Base-by-base conservation (phyloP, 2,797 vertebrate species). In the Orientallactaga sibirica region DNA sequence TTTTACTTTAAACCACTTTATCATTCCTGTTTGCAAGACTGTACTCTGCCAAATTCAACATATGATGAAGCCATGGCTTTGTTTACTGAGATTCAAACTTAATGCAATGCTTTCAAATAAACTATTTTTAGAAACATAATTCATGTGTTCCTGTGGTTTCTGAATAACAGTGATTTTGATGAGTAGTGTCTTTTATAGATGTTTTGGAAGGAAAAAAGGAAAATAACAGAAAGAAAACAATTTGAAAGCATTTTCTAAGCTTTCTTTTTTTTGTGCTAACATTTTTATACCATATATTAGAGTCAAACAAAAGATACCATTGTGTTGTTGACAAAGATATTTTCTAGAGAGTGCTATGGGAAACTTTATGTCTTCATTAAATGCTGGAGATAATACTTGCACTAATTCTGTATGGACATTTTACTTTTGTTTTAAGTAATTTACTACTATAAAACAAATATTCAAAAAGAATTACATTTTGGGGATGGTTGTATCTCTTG, bases 51-150 rank as follows among this genome's bases (percentile, higher is more conserved):
- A 95, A 96, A 87, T 92, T 78, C 76, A 93, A 66, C 33, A 68
- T 92, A 71, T 37, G 84, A 82, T 94, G 88, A 93, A 96, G 64
- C 77, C 22, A 92, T 94, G 68, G 33, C 84, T 95, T 95, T 94
- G 61, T 94, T 96, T 96, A 88, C 15, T 84, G 94, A 90, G 27
- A 93, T 92, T 96, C 52, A 76, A 93, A 84, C 19, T 43, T 85
- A n/a, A 94, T 82, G 20, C 15, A 27, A 88, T 92, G 86, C 90
- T 95, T 96, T 96, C 82, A 96, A 96, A 96, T 96, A 95, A 96
- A 93, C 52, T 95, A 79, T 52, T 95, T 93, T 93, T 77, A 79
- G 33, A 96, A 95, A 89, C 77, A 78, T 82, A 82, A 91, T 86
- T 87, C 85, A 76, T 82, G 79, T 89, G 73, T 94, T 81, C 27